These are phyloP conservation scores for Papilio gigon DNA, from an alignment of 2,888 invertebrate genomes.

Conservation along the genomic window DNA sequence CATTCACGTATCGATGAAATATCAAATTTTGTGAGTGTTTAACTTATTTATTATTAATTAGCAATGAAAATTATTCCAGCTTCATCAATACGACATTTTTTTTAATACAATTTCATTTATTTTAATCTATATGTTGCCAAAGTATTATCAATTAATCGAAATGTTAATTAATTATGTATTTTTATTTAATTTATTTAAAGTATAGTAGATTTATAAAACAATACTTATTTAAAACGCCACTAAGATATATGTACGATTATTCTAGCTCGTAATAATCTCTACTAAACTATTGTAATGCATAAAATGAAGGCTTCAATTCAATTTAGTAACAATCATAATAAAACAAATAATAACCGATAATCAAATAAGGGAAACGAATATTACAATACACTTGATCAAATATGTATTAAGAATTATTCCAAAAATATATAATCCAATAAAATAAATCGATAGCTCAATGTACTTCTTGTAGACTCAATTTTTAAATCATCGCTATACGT, in stretches of 20 bases:
- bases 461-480: no score
- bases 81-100: no score
- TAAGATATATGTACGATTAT: neutral
- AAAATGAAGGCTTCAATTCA: neutral
- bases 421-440: no score
- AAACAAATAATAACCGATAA: neutral
- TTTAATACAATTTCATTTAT: no score
- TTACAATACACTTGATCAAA: neutral
- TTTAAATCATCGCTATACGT: no score
- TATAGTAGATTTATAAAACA: neutral
- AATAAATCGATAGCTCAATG: no score
- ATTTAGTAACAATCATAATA: neutral
- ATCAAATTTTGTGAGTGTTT: constrained; percentile 64
- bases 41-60: constrained; percentile 1
- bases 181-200: neutral
- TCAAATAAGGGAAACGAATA: neutral
- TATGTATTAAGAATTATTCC: neutral
- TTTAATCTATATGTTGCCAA: no score
- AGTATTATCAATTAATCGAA: no score
- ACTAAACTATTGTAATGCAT: neutral
- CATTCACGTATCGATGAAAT: constrained; percentile 65
- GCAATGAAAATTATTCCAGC: neutral
- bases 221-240: neutral
- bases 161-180: no score
- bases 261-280: neutral